Percentiles rank a stretch among this genome's conserved stretches.
Evolutionary conservation across 2,113 vertebrate species (phyloP).

Genomic region (Vulpes ferrilata): DNA sequence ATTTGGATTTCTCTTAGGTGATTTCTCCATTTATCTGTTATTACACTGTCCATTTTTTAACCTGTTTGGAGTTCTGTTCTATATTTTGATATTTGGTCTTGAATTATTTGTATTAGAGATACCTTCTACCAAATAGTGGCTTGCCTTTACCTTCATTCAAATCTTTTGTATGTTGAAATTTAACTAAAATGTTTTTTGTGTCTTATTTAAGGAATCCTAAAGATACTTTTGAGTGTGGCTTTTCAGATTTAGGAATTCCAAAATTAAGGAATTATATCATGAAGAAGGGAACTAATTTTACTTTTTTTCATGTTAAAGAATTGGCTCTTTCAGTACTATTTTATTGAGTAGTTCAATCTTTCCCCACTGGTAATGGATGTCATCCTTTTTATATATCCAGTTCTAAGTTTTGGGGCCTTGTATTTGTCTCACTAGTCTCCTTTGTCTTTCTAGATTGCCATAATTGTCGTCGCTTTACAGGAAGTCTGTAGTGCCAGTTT

Average conservation of each 20-base stretch:
- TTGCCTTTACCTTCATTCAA: slow-evolving; percentile 33
- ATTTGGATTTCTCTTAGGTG: slow-evolving; percentile 14
- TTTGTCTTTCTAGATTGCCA: neutral
- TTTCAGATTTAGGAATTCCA: neutral
- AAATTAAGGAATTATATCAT: neutral
- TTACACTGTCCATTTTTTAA: neutral
- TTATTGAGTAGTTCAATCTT: neutral
- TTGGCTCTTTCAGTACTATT: neutral
- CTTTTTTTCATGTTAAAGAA: neutral
- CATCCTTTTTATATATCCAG: neutral
- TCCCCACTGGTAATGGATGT: neutral
- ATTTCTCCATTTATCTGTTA: slow-evolving; percentile 9
- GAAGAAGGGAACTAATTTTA: slow-evolving; percentile 23
- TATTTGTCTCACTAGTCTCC: neutral
- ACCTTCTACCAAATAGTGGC: neutral
- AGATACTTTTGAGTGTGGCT: neutral
- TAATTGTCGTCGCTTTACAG: neutral
- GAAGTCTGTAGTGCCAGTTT: neutral
- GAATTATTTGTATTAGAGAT: neutral
- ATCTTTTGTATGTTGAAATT: slow-evolving; percentile 21
- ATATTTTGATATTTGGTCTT: neutral
- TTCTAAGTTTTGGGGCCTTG: neutral
- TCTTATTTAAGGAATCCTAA: slow-evolving; percentile 23
- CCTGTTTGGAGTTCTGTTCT: neutral
- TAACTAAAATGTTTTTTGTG: neutral